Base-by-base conservation (phyloP, 2,797 vertebrate species). In the Halcyon chelicuti region DNA sequence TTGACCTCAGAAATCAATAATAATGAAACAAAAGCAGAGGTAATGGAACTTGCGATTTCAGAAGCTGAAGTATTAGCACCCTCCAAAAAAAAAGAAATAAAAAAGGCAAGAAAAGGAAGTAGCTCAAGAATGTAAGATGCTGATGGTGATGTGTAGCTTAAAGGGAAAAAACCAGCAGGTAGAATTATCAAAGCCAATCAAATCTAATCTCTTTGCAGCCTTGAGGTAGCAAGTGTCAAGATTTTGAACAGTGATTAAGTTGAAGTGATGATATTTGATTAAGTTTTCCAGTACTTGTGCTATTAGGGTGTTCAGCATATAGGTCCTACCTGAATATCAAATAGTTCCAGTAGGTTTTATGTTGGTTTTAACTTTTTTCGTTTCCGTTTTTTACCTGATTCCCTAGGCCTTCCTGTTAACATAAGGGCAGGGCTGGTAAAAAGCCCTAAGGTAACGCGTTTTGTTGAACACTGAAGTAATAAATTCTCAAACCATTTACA, bases 341-440 rank as follows among this genome's bases (percentile, higher is more conserved):
- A 98, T 97, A 98, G 98, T 97, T 98, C 98, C 98, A 97, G 97
- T 97, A 96, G 87, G 95, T 96, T 96, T 98, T 99, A 99, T 98
- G 98, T 98, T 97, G 98, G 98, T 97, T 98, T 99, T 98, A 99
- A 98, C 97, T 98, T 99, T 99, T 99, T 99, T 98, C 98, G 98
- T 99, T 99, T 99, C 99, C 99, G 98, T 98, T 99, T 99, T 99
- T 98, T 99, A 99, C 98, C 99, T 98, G 98, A 99, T 98, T 98
- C 98, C 99, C 98, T 99, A 98, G 97, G 99, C 94, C 98, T 99
- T 99, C 99, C 99, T 99, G 99, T 99, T 99, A 99, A 99, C 98
- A 99, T 98, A 99, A 99, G 98, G 98, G 98, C 94, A 98, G 97
- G 97, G 96, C 96, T 95, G 95, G 97, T 98, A 93, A 98, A 97